Percentiles rank a stretch among this genome's conserved stretches.
Conservation (phyloP, 2,113 vertebrate species). For the Chloropsis hardwickii region DNA sequence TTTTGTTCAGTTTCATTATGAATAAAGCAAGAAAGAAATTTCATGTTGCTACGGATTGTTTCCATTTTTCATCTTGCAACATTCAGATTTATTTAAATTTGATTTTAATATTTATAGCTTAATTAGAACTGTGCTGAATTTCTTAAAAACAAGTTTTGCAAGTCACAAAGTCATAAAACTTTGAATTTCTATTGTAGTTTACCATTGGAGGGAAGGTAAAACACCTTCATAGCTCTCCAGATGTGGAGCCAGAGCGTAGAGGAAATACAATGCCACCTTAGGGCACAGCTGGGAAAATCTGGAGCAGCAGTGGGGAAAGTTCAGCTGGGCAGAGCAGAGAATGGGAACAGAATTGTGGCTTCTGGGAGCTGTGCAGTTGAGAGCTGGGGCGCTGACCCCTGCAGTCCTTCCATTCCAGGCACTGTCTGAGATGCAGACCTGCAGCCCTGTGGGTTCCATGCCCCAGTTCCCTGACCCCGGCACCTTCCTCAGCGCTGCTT, state of each 20-base stretch:
- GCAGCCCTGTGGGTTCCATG: neutral
- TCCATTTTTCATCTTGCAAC: neutral
- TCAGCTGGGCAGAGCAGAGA: neutral
- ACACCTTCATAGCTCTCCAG: neutral
- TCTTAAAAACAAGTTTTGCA: neutral
- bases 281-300: neutral
- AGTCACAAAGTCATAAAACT: neutral
- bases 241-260: neutral
- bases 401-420: neutral
- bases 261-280: neutral
- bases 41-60: neutral
- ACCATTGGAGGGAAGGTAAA: neutral
- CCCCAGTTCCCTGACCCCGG: neutral
- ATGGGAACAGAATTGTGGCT: neutral
- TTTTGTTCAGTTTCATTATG: neutral
- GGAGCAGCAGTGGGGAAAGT: neutral
- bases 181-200: neutral
- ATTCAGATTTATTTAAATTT: neutral
- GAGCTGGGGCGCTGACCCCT: neutral
- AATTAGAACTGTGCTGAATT: neutral
- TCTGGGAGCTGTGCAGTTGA: neutral
- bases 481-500: fast-evolving
- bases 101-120: neutral
- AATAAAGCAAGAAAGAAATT: neutral
- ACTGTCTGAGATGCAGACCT: neutral